Conservation (phyloP, 2,113 vertebrate species). For the Callithrix jacchus region DNA sequence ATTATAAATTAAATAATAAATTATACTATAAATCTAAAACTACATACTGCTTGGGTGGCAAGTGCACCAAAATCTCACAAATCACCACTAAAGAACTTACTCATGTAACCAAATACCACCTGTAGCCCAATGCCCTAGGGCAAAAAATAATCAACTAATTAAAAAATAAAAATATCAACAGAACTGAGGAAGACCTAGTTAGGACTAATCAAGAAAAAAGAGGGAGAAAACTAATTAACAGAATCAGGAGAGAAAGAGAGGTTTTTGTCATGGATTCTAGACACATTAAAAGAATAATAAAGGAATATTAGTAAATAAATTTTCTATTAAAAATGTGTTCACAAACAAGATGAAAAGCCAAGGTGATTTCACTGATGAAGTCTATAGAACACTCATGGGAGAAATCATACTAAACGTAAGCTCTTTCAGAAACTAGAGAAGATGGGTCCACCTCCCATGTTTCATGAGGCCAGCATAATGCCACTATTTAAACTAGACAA, state of each 20-base stretch:
- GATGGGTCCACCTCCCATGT: neutral
- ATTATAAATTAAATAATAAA: no score
- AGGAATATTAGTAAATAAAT: neutral
- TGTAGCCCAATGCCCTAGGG: neutral
- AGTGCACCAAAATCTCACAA: no score
- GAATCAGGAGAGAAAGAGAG: neutral
- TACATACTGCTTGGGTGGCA: neutral
- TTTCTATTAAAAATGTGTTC: neutral
- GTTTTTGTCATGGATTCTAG: neutral
- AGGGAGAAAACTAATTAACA: neutral
- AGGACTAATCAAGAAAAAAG: neutral
- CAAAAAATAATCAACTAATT: neutral
- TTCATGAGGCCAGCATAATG: neutral
- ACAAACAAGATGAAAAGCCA: neutral
- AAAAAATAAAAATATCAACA: neutral
- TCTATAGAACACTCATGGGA: neutral
- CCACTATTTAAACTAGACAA: neutral
- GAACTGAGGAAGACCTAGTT: neutral
- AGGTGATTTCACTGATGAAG: neutral
- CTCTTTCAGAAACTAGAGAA: neutral
- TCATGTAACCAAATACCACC: no score
- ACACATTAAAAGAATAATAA: neutral
- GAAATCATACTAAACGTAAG: neutral
- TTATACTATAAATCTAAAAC: neutral
- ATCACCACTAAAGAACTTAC: no score